phyloP scores from a whole-genome alignment of 2,888 invertebrate genomes.

The Sthenelais limicola region DNA sequence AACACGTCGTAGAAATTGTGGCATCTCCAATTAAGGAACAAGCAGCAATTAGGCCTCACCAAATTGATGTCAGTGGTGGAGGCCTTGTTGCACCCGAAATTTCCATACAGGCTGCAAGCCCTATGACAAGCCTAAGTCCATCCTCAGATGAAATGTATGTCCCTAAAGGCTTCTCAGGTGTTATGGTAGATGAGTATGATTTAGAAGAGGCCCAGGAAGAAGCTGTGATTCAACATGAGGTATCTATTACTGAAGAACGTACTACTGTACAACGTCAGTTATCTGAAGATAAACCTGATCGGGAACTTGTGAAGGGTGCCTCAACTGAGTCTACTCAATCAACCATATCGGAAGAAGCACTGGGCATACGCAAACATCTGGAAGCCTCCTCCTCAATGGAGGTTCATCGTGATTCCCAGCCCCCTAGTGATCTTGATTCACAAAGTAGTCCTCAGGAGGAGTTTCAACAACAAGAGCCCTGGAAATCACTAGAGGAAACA shows the following conservation, averaged over 20 bases:
- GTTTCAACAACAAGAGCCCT: conserved; percentile 7
- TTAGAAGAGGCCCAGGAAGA: conserved; percentile 40
- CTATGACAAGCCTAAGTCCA: conserved; percentile 52
- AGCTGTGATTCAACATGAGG: conserved; percentile 33
- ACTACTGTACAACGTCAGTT: neutral
- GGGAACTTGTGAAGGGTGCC: conserved; percentile 24
- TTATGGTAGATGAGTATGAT: conserved; percentile 39
- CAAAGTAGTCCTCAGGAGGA: conserved; percentile 29
- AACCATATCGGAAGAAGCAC: conserved; percentile 35
- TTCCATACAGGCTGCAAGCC: conserved; percentile 52
- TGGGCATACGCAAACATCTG: conserved; percentile 40
- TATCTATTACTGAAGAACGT: neutral
- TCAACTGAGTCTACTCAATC: conserved; percentile 31
- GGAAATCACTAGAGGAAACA: conserved; percentile 21
- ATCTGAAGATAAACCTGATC: conserved; percentile 32
- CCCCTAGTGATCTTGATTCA: conserved; percentile 53
- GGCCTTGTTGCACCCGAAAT: conserved; percentile 46
- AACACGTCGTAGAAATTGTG: conserved; percentile 35
- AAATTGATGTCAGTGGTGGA: conserved; percentile 38
- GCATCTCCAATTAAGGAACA: conserved; percentile 11
- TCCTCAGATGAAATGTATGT: conserved; percentile 41
- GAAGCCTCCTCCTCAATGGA: conserved; percentile 55
- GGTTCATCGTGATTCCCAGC: conserved; percentile 54
- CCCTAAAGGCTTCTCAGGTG: conserved; percentile 35
- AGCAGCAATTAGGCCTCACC: neutral